These are phyloP conservation scores for Acropora yongei DNA, from an alignment of 64 coral and sea anemone genomes.

Conservation along the genomic window DNA sequence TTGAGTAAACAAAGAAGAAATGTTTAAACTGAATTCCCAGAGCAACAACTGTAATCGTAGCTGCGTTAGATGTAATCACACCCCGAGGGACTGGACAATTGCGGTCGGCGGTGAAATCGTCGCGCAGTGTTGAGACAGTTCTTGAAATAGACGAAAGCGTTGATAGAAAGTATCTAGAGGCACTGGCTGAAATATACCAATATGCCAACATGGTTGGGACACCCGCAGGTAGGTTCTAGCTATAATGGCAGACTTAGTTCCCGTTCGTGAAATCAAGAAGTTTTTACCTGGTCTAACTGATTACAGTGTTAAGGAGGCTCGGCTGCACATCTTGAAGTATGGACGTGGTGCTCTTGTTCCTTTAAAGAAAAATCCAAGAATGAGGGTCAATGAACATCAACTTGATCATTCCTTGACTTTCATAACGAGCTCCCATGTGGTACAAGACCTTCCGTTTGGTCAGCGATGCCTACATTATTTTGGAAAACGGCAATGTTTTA, in stretches of 20 bases:
- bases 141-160: background rate
- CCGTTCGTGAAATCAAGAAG: conserved; percentile 24
- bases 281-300: conserved; percentile 54
- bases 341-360: conserved; percentile 42
- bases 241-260: conserved; percentile 45
- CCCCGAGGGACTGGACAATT: conserved; percentile 35
- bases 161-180: conserved; percentile 44
- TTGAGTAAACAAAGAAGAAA: conserved; percentile 16
- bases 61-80: conserved; percentile 36
- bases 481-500: conserved; percentile 4
- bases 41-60: conserved; percentile 23
- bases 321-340: conserved; percentile 9
- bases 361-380: conserved; percentile 22
- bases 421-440: conserved; percentile 37
- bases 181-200: conserved; percentile 48
- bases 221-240: conserved; percentile 41
- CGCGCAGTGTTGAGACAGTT: conserved; percentile 9
- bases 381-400: conserved; percentile 23
- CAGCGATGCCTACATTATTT: background rate
- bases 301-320: conserved; percentile 31
- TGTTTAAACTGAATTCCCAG: background rate
- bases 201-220: conserved; percentile 39
- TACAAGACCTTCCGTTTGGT: conserved; percentile 38
- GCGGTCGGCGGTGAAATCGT: conserved; percentile 37
- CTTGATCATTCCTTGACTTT: conserved; percentile 54